Conservation (phyloP, 2,888 invertebrate species). For the Cosmorhoe ocellata region DNA sequence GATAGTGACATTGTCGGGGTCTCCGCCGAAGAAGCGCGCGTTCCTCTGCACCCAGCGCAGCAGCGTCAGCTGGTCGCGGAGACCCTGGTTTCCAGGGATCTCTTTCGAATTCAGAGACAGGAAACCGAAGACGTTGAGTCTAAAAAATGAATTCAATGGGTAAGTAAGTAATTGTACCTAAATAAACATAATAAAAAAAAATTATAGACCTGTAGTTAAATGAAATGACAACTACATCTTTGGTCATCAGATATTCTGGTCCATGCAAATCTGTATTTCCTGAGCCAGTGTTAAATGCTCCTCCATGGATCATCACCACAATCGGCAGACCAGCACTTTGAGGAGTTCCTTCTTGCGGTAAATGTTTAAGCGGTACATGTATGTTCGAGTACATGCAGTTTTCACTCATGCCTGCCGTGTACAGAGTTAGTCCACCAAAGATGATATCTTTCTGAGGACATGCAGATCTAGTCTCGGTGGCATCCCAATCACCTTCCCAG, state of each 20-base stretch:
- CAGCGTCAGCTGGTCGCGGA: conserved; percentile 58
- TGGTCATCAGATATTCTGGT: conserved; percentile 29
- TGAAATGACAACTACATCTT: conserved; percentile 55
- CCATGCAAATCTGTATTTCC: conserved; percentile 32
- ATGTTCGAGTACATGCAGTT: conserved; percentile 47
- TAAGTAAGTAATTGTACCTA: too few species aligned
- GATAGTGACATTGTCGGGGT: conserved; percentile 64
- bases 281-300: conserved; percentile 23
- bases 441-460: conserved; percentile 78
- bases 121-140: too few species aligned
- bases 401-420: conserved; percentile 39
- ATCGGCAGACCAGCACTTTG: conserved; percentile 15
- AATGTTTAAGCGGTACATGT: conserved; percentile 2
- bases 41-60: conserved; percentile 68
- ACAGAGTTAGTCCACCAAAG: conserved; percentile 31
- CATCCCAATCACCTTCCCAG: conserved; percentile 68
- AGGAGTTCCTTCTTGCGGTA: background rate
- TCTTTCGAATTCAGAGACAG: too few species aligned
- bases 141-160: too few species aligned
- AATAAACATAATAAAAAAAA: too few species aligned
- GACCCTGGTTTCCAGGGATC: too few species aligned
- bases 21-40: conserved; percentile 63
- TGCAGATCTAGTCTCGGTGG: conserved; percentile 76
- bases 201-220: conserved; percentile 59
- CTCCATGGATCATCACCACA: conserved; percentile 28